Evolutionary conservation across 2,888 invertebrate genomes (phyloP).

Genomic region (Macrosoma leucophasiata): DNA sequence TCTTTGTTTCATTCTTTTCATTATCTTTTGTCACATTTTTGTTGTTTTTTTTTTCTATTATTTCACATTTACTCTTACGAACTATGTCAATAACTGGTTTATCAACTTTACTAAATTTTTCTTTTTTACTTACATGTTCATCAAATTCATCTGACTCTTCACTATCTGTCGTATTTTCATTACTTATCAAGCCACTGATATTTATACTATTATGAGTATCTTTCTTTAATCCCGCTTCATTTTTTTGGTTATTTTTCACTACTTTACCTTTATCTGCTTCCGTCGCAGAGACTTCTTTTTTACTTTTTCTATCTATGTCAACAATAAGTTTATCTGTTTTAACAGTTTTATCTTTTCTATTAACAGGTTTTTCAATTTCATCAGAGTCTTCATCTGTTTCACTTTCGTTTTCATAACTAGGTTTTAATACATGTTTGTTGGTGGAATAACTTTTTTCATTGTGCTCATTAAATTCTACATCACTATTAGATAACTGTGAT

Average conservation of each 20-base stretch:
- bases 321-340: constrained; percentile 18
- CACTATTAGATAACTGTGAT: constrained; percentile 3
- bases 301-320: constrained; percentile 10
- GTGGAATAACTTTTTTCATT: constrained; percentile 17
- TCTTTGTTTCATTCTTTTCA: constrained; percentile 22
- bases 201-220: no score
- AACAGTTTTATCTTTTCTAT: constrained; percentile 10
- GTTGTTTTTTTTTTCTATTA: constrained; percentile 5
- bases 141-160: constrained; percentile 16
- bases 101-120: constrained; percentile 9
- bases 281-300: constrained; percentile 12
- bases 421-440: no score
- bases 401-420: constrained; percentile 14
- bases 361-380: constrained; percentile 10
- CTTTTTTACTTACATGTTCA: constrained; percentile 8
- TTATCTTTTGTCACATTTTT: constrained; percentile 17
- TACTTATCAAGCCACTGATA: no score
- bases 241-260: constrained; percentile 6
- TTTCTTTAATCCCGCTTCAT: constrained; percentile 8
- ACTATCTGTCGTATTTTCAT: no score
- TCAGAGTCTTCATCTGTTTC: constrained; percentile 10
- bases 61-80: constrained; percentile 9
- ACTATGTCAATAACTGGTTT: constrained; percentile 7
- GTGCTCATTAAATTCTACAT: constrained; percentile 20
- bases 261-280: constrained; percentile 10